Evolutionary conservation across 1,140 invertebrate genomes (phyloP).

Genomic region (Antheraea mylitta): DNA sequence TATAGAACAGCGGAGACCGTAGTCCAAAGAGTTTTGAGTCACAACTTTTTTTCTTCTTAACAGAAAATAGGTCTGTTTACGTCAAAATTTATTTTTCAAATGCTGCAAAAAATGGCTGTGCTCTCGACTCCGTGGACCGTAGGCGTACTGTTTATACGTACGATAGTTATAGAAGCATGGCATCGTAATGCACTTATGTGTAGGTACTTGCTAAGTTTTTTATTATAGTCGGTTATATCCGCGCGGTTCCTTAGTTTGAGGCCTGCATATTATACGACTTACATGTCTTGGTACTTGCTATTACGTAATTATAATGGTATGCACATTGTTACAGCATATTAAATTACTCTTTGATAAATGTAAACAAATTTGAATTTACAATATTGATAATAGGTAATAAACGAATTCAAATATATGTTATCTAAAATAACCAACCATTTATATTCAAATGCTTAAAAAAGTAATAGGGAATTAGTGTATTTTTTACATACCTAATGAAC

Average conservation of each 20-base stretch:
- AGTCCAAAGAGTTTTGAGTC: constrained; percentile 16
- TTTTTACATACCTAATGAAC: too few species aligned
- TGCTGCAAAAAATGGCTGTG: constrained; percentile 71
- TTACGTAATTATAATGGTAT: constrained; percentile 27
- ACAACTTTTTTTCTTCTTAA: constrained; percentile 18
- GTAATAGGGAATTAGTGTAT: too few species aligned
- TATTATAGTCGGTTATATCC: constrained; percentile 72
- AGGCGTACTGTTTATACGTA: constrained; percentile 69
- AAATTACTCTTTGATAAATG: too few species aligned
- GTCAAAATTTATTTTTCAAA: constrained; percentile 77
- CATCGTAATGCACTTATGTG: constrained; percentile 76
- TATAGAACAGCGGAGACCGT: constrained; percentile 24
- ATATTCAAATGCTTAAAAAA: too few species aligned
- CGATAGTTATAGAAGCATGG: constrained; percentile 65
- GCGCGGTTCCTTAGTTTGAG: constrained; percentile 69
- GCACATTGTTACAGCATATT: not conserved
- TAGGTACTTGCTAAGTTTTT: constrained; percentile 72
- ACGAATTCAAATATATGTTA: too few species aligned
- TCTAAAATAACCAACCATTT: too few species aligned
- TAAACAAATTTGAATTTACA: too few species aligned
- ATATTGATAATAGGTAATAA: too few species aligned
- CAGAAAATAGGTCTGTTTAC: constrained; percentile 66
- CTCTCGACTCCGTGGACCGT: constrained; percentile 54
- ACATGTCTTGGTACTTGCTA: constrained; percentile 55
- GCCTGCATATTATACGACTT: constrained; percentile 29